Base-by-base conservation (phyloP, 2,113 vertebrate species). In the Gymnorhina tibicen region DNA sequence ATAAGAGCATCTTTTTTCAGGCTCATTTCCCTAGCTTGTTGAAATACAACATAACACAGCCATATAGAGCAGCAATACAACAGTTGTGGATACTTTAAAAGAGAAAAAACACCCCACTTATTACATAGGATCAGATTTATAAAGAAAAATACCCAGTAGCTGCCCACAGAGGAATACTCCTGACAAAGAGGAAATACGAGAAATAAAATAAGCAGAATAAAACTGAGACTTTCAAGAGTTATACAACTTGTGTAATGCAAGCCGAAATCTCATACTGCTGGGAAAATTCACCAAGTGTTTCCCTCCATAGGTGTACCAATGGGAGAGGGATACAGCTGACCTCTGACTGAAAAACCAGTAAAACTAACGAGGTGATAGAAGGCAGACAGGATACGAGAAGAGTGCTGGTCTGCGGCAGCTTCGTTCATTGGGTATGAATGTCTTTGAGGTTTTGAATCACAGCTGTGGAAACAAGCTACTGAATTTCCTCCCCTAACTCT, bases 391-490 rank as follows among this genome's bases (percentile, higher is more conserved):
- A 72, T 68, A 64, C 1, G 0, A 77, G 63, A 85, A 60, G 39
- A 83, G 35, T 62, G 14, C 16, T 56, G 30, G 53, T 72, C 30
- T 78, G 67, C 0, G 0, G 50, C 50, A 87, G 41, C 49, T 67
- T 79, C 53, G 19, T 78, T 89, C 53, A n/a, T 18, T 32, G 26
- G 14, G 4, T 63, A 30, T 92, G 44, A 72, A 72, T 49, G 18
- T 64, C 82, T 96, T 39, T 63, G 58, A 79, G 78, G 74, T 79
- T 96, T 91, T 90, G 78, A 96, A 68, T 64, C 78, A 86, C 93
- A 94, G 77, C 87, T 95, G 77, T 85, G 52, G 84, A 95, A 92
- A 93, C 20, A 89, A 89, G 56, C 70, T 91, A 37, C 69, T 89
- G 84, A 87, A 82, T 94, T 95, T 95, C 87, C 52, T 91, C 26